A percentile compares a stretch with the other conserved stretches of the same genome.
Conservation (phyloP, 2,113 vertebrate genomes). For the Empidonax alnorum region DNA sequence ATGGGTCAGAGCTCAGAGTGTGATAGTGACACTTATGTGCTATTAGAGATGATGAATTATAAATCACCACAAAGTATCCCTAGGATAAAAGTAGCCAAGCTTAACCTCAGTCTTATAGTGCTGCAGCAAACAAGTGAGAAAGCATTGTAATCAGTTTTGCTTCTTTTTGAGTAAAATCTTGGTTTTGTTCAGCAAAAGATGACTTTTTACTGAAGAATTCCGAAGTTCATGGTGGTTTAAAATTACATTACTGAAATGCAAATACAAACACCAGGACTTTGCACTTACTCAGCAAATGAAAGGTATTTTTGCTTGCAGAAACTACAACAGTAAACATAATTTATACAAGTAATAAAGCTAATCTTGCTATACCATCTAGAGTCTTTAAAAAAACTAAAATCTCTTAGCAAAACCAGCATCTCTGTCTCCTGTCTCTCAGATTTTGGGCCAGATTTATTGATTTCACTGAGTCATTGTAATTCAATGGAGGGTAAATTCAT, state of each 20-base stretch:
- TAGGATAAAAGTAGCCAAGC: neutral
- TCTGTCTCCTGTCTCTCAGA: neutral
- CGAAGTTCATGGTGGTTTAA: neutral
- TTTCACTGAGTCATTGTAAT: neutral
- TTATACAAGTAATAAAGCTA: neutral
- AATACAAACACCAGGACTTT: neutral
- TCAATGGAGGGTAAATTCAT: neutral
- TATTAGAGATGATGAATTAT: neutral
- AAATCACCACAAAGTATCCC: neutral
- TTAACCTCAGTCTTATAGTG: neutral
- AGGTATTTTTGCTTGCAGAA: neutral
- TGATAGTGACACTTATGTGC: neutral
- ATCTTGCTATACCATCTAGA: neutral
- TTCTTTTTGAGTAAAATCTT: neutral
- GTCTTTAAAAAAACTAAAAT: neutral
- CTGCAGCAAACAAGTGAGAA: neutral
- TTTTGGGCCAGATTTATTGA: neutral
- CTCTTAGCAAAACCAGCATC: neutral
- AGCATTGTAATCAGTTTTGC: neutral
- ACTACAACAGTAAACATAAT: neutral
- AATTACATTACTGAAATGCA: neutral
- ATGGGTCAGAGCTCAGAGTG: neutral
- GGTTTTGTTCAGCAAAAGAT: neutral
- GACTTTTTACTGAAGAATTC: neutral
- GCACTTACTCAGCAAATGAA: neutral